A percentile compares a stretch with the other conserved stretches of the same genome.
phyloP scores from a whole-genome alignment of 1,140 invertebrate species.

The Aphaenogaster floridana region DNA sequence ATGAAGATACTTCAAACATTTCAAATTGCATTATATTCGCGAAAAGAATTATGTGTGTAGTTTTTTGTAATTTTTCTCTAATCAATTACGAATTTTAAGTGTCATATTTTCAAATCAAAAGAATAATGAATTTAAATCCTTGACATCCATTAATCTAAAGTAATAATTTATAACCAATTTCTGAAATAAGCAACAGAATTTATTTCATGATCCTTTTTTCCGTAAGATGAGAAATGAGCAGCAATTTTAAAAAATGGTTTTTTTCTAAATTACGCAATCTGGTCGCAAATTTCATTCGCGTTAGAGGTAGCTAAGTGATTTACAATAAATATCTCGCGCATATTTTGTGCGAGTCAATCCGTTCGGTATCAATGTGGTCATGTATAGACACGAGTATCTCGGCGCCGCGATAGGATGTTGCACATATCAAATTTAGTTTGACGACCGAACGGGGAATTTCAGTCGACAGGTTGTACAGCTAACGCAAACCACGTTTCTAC shows the following conservation, averaged over 20 bases:
- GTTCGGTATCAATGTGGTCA: background rate
- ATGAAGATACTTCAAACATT: constrained; percentile 14
- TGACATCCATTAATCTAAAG: background rate
- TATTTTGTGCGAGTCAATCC: constrained; percentile 16
- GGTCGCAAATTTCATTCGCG: background rate
- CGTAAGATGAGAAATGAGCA: background rate
- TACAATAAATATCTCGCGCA: constrained; percentile 29
- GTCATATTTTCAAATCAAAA: background rate
- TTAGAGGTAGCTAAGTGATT: constrained; percentile 13
- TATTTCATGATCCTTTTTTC: background rate
- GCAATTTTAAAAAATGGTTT: background rate
- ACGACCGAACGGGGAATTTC: constrained; percentile 67
- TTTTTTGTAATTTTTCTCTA: background rate
- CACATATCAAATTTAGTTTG: constrained; percentile 74
- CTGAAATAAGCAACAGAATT: background rate
- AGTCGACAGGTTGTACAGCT: constrained; percentile 65
- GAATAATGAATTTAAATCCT: background rate
- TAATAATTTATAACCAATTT: background rate
- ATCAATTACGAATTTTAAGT: background rate
- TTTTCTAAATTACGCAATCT: background rate
- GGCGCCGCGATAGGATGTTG: constrained; percentile 64
- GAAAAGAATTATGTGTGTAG: background rate
- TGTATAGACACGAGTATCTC: constrained; percentile 50
- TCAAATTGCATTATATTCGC: background rate
- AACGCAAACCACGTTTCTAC: constrained; percentile 67